Conservation (phyloP, 2,888 invertebrate species). For the Cremastobaeus sp. region DNA sequence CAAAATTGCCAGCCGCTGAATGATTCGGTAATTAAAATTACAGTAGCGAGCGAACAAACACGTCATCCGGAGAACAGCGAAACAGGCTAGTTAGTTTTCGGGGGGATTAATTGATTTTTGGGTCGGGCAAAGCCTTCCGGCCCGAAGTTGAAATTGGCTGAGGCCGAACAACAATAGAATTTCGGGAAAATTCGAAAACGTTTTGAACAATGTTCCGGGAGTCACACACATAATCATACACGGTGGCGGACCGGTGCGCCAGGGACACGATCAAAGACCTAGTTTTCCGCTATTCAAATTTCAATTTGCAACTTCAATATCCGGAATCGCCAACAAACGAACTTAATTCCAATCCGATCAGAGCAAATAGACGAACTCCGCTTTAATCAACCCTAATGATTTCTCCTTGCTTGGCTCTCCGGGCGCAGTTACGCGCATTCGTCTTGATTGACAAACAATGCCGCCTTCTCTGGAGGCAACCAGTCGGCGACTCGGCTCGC, state of each 20-base stretch:
- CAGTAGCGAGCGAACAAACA: constrained; percentile 1
- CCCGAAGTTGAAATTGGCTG: not conserved
- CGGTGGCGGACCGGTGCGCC: not conserved
- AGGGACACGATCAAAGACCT: constrained; percentile 27
- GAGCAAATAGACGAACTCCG: constrained; percentile 26
- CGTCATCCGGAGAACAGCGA: constrained; percentile 10
- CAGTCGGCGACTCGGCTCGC: not conserved
- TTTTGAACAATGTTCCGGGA: not conserved
- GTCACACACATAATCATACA: constrained; percentile 8
- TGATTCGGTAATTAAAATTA: constrained; percentile 22
- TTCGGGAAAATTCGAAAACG: not conserved
- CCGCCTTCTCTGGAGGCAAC: not conserved
- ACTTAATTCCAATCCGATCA: constrained; percentile 34
- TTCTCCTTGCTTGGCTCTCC: constrained; percentile 3
- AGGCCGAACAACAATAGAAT: not conserved
- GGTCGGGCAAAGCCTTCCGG: not conserved
- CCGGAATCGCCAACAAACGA: constrained; percentile 27
- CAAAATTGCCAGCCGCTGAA: no score
- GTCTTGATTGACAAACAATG: constrained; percentile 16
- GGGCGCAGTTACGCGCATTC: no score
- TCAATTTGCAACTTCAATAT: constrained; percentile 40
- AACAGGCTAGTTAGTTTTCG: not conserved
- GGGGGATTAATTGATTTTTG: constrained; percentile 27
- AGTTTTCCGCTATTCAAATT: constrained; percentile 42
- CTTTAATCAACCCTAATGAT: constrained; percentile 44